Percentiles rank a stretch among this genome's conserved stretches.
These are phyloP conservation scores for Cylindroiulus punctatus DNA, from an alignment of 2,888 invertebrate genomes.

Conservation along the genomic window DNA sequence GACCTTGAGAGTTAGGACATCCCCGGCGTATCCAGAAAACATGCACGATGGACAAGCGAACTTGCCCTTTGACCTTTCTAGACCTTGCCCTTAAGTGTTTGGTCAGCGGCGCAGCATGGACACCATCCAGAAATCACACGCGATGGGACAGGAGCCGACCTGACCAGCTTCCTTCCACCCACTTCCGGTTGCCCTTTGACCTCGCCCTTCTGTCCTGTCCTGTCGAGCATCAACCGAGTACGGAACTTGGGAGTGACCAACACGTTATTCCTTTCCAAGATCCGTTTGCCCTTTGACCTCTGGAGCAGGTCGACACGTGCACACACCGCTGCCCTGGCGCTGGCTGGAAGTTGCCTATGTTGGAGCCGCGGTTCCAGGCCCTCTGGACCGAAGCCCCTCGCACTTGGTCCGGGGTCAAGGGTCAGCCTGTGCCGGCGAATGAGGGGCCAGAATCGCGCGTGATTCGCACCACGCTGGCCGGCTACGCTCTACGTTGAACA, in stretches of 20 bases:
- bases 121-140: too few relatives aligned
- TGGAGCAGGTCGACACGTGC: not conserved
- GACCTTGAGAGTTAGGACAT: not conserved
- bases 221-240: too few relatives aligned
- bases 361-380: not conserved
- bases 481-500: conserved; percentile 19
- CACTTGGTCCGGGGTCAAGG: not conserved
- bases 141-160: not conserved
- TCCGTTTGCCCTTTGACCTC: conserved; percentile 3
- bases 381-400: not conserved
- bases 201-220: too few relatives aligned
- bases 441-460: conserved; percentile 8
- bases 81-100: too few relatives aligned
- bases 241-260: too few relatives aligned
- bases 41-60: too few relatives aligned
- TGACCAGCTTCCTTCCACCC: not conserved
- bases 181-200: not conserved
- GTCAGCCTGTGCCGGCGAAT: not conserved
- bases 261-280: too few relatives aligned
- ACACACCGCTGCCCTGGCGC: not conserved
- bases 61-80: too few relatives aligned
- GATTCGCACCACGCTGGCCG: conserved; percentile 19
- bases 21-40: too few relatives aligned
- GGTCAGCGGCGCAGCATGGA: too few relatives aligned
- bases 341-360: not conserved